Evolutionary conservation across 2,888 invertebrate genomes (phyloP).

Genomic region (Empis stercorea): DNA sequence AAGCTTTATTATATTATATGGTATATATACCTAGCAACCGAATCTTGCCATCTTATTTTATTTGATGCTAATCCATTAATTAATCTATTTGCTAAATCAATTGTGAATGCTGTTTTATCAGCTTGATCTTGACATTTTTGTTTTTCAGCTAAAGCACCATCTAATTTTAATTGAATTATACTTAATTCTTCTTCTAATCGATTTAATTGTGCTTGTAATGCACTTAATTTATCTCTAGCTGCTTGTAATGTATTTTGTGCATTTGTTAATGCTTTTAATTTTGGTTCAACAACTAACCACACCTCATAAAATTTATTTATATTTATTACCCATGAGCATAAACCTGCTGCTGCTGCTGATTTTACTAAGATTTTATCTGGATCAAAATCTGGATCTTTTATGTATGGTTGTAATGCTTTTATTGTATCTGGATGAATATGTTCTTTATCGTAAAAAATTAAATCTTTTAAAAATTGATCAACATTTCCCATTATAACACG

Average conservation of each 20-base stretch:
- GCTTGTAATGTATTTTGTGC: constrained; percentile 75
- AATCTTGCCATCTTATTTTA: constrained; percentile 69
- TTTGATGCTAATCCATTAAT: constrained; percentile 89
- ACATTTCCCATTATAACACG: constrained; percentile 85
- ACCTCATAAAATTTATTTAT: constrained; percentile 77
- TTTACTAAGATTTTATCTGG: constrained; percentile 72
- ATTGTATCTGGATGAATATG: constrained; percentile 80
- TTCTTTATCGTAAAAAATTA: constrained; percentile 84
- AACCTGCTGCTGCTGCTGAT: constrained; percentile 81
- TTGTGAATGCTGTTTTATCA: constrained; percentile 76
- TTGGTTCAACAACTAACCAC: constrained; percentile 84
- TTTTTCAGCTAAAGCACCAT: constrained; percentile 73
- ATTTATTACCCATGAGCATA: constrained; percentile 92
- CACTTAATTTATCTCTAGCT: constrained; percentile 66
- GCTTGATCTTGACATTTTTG: constrained; percentile 87
- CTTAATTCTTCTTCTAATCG: constrained; percentile 63
- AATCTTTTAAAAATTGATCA: constrained; percentile 69
- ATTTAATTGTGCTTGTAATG: constrained; percentile 57
- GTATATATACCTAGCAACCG: constrained; percentile 44
- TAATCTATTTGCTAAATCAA: constrained; percentile 80
- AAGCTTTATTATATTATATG: not conserved
- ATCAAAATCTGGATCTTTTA: constrained; percentile 60
- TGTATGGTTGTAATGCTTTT: constrained; percentile 53
- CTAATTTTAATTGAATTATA: constrained; percentile 67
- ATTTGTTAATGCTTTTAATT: constrained; percentile 68